Evolutionary conservation across 2,113 vertebrate genomes (phyloP).

Genomic region (Petrocephalus microphthalmus): DNA sequence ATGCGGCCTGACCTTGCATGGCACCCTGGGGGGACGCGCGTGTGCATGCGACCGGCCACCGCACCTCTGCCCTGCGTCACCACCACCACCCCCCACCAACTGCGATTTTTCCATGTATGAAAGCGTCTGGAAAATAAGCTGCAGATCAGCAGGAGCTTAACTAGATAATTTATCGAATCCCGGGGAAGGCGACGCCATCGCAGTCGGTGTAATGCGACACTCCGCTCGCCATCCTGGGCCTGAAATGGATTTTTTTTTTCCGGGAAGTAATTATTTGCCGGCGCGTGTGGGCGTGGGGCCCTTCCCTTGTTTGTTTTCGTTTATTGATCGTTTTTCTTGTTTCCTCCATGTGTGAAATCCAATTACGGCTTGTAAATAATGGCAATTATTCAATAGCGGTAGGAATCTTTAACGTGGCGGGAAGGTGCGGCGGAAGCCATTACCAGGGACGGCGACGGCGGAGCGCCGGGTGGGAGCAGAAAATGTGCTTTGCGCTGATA

Average conservation of each 20-base stretch:
- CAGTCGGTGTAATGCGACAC: background rate
- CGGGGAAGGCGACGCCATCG: slow-evolving; percentile 36
- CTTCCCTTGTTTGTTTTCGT: slow-evolving; percentile 20
- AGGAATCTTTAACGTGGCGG: slow-evolving; percentile 28
- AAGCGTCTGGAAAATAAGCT: slow-evolving; percentile 29
- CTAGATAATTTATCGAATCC: slow-evolving; percentile 44
- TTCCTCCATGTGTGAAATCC: slow-evolving; percentile 32
- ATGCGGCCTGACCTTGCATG: background rate
- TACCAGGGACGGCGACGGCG: slow-evolving; percentile 11
- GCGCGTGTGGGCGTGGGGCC: slow-evolving; percentile 13
- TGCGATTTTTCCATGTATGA: background rate
- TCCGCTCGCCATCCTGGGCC: slow-evolving; percentile 28
- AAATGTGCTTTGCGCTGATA: background rate
- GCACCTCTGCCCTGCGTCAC: background rate
- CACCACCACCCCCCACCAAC: background rate
- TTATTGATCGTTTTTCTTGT: slow-evolving; percentile 35
- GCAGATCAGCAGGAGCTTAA: slow-evolving; percentile 35
- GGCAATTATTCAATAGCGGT: slow-evolving; percentile 23
- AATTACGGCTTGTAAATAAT: slow-evolving; percentile 32
- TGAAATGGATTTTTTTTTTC: slow-evolving; percentile 38
- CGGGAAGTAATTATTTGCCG: slow-evolving; percentile 43
- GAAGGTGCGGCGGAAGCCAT: slow-evolving; percentile 29
- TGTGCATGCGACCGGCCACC: background rate
- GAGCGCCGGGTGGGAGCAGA: slow-evolving; percentile 28
- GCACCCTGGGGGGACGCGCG: background rate